Percentiles rank a stretch among this genome's conserved stretches.
Evolutionary conservation across 1,140 invertebrate species (phyloP).

Genomic region (Neodiprion pinetum): DNA sequence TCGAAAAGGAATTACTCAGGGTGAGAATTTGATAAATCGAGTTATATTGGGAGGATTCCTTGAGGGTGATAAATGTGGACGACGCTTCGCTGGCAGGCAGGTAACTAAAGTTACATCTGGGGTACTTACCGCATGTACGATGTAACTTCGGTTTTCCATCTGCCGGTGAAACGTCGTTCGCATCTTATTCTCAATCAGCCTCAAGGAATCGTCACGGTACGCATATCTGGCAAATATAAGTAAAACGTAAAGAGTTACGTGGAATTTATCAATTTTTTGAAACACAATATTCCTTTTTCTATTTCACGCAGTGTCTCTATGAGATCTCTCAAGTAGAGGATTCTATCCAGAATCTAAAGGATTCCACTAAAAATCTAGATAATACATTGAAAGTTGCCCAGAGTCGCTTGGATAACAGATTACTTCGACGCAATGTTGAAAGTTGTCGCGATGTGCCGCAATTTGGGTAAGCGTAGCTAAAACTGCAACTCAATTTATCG

Average conservation of each 20-base stretch:
- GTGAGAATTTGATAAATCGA: slow-evolving; percentile 45
- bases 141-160: neutral
- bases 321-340: slow-evolving; percentile 75
- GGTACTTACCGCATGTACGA: neutral
- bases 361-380: slow-evolving; percentile 70
- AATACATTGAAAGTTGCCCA: slow-evolving; percentile 79
- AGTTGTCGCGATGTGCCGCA: slow-evolving; percentile 75
- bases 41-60: no score
- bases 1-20: slow-evolving; percentile 71
- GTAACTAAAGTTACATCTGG: neutral
- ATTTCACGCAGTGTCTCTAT: slow-evolving; percentile 62
- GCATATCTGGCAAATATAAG: no score
- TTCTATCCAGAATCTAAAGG: slow-evolving; percentile 68
- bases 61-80: no score
- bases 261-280: slow-evolving; percentile 11
- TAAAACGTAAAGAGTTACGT: no score
- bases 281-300: slow-evolving; percentile 34
- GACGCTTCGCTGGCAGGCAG: no score
- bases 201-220: no score
- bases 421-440: slow-evolving; percentile 71
- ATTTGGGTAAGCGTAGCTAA: slow-evolving; percentile 59
- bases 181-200: no score
- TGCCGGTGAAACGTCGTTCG: no score
- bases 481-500: neutral
- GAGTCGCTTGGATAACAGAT: slow-evolving; percentile 76